Evolutionary conservation across 2,113 vertebrate genomes (phyloP), one percentile per base, ranked within the genome.

Genomic region (Acrocephalus kingi): DNA sequence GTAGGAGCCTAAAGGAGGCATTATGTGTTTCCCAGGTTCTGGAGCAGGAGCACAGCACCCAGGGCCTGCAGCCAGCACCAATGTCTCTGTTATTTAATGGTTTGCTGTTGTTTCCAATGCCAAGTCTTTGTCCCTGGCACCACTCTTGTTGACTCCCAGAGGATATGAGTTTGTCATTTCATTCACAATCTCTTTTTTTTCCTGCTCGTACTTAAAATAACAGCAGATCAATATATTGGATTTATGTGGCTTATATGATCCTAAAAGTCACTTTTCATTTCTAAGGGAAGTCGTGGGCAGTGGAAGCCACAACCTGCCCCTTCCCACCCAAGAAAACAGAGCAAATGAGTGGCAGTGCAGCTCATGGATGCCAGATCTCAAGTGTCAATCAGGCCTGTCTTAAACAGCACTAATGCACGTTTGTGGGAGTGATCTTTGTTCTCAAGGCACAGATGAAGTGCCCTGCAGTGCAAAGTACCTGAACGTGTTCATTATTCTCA

Each of bases 71-170:
- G 54, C 83, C 74, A 76, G 68, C 79, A 19, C 23, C 48, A 48
- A 1, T 11, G 1, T 9, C 54, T 61, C 43, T 3, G 1, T 35
- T 43, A 22, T 41, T 87, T 39, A 33, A 68, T 61, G 46, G 28
- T 43, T 94, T 78, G 31, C 74, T 88, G 23, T 52, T 54, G 20
- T 30, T 73, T 59, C 46, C 63, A n/a, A 6, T 0, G 35, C 81
- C 78, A 91, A 0, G 24, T 79, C 79, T 59, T 79, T 90, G 71
- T 82, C 78, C 46, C 72, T 94, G 94, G 75, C 78, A 94, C 64
- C 51, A 13, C 64, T 95, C 88, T 79, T 75, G 35, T 88, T 86
- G 87, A 19, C 78, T 94, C 90, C 61, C 77, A 91, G 43, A 78
- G 35, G 24, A 2, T 54, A 35, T 21, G 39, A 67, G 56, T 87